phyloP scores from a whole-genome alignment of 2,888 invertebrate genomes.

The Caenorhabditis wallacei region DNA sequence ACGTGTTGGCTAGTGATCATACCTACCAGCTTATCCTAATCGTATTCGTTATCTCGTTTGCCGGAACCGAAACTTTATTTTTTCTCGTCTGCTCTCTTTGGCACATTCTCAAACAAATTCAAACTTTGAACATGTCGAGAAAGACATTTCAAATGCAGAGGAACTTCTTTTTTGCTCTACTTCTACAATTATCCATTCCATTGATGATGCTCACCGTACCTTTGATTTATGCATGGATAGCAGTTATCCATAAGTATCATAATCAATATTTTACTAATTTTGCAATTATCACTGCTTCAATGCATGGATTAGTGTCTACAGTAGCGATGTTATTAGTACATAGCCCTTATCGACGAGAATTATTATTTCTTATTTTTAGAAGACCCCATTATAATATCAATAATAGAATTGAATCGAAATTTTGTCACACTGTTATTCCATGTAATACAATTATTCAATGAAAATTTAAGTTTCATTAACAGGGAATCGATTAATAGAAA shows the following conservation, averaged over 20 bases:
- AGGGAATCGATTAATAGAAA: no score
- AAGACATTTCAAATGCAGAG: slow-evolving; percentile 16
- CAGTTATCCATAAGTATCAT: not conserved
- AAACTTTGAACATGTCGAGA: no score
- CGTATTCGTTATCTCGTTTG: not conserved
- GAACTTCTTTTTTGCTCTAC: not conserved
- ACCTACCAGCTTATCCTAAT: not conserved
- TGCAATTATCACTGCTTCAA: not conserved
- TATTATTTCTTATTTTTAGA: no score
- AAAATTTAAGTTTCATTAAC: no score
- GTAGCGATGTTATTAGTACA: not conserved
- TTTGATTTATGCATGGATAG: not conserved
- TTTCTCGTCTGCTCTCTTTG: not conserved
- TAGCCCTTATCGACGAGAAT: slow-evolving; percentile 1
- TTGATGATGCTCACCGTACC: not conserved
- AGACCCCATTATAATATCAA: no score
- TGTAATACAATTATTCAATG: no score
- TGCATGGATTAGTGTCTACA: not conserved
- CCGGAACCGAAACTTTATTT: not conserved
- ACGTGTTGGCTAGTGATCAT: not conserved
- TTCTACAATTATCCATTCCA: slow-evolving; percentile 7
- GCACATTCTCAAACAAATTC: not conserved
- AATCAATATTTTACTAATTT: not conserved
- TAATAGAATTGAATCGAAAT: no score
- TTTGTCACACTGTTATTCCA: no score